Evolutionary conservation across 1,140 invertebrate genomes (phyloP), one percentile per base, ranked within the genome.

Genomic region (Drosophila carrolli): DNA sequence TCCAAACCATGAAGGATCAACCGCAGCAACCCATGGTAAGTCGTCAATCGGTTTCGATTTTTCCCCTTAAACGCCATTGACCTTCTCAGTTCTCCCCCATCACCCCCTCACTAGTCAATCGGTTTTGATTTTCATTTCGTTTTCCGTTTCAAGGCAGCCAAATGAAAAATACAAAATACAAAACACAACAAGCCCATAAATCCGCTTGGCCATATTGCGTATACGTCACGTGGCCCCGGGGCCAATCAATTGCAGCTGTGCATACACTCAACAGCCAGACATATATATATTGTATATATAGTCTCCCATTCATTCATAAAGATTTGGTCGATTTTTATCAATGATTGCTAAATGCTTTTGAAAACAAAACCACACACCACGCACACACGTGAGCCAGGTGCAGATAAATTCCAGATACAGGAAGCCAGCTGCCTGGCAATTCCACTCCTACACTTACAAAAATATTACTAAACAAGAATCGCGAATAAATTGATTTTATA

Each of bases 1-100:
- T 92, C 54, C 91, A 92, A 83, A 91, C 89, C 76, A 92, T 92
- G 91, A 92, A 92, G 78, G 91, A 92, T 81, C 91, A 92, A 84
- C 91, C 91, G 62, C 91, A 92, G 66, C 91, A 92, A 73, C 91
- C 91, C 27, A 92, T 92, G 91, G 91, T 92, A 57, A 92, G 67
- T 44, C 10, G 59, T 44, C 11, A 35, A 32, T 50, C 29, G 19
- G 35, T 56, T 75, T 50, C 75, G 37, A 37, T 63, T 59, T 65
- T 57, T 9, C 50, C 67, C 75, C 75, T 66, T 62, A 73, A 81
- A 72, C 65, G 44, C 50, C 83, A 88, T 83, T 86, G 83, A 86
- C 83, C 83, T 86, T 86, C 60, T 67, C 35, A 14, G 41, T 35
- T 44, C 41, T 44, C 44, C 51, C 50, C 32, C n/a, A 3, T 5